Percentiles rank a stretch among this genome's conserved stretches.
phyloP scores from a whole-genome alignment of 1,140 invertebrate species.

The Eupristina koningsbergeri region DNA sequence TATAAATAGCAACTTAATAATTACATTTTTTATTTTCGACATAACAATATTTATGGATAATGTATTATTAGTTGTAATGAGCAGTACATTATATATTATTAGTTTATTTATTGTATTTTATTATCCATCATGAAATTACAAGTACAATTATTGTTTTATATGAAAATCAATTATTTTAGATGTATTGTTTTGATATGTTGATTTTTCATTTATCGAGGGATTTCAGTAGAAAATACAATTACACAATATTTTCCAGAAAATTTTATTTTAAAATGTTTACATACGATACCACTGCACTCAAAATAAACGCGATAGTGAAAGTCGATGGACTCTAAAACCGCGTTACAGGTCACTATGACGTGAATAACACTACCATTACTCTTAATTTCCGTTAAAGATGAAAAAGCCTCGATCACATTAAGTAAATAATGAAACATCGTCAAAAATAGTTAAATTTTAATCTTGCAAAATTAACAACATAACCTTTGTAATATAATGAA shows the following conservation, averaged over 20 bases:
- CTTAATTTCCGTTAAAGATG: conserved; percentile 42
- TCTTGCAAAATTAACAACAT: neutral
- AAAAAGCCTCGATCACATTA: conserved; percentile 15
- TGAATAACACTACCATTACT: conserved; percentile 29
- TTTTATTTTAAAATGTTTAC: conserved; percentile 28
- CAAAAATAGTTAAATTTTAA: neutral
- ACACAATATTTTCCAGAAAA: neutral
- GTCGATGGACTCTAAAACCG: conserved; percentile 21
- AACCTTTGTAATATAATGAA: neutral
- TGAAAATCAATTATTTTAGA: too few relatives aligned
- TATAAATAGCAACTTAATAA: too few relatives aligned
- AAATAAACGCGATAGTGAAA: conserved; percentile 29
- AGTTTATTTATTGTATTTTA: too few relatives aligned
- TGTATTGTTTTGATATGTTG: neutral
- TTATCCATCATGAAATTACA: too few relatives aligned
- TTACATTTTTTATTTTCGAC: too few relatives aligned
- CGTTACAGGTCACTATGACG: conserved; percentile 44
- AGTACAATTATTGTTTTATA: too few relatives aligned
- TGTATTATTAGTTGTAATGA: too few relatives aligned
- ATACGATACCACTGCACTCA: neutral
- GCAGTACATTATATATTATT: too few relatives aligned
- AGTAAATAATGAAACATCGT: neutral
- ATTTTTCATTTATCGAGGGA: neutral
- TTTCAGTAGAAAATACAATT: neutral
- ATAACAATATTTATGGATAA: too few relatives aligned